Base-by-base conservation (phyloP, 2,888 invertebrate genomes). In the Drepana falcataria region DNA sequence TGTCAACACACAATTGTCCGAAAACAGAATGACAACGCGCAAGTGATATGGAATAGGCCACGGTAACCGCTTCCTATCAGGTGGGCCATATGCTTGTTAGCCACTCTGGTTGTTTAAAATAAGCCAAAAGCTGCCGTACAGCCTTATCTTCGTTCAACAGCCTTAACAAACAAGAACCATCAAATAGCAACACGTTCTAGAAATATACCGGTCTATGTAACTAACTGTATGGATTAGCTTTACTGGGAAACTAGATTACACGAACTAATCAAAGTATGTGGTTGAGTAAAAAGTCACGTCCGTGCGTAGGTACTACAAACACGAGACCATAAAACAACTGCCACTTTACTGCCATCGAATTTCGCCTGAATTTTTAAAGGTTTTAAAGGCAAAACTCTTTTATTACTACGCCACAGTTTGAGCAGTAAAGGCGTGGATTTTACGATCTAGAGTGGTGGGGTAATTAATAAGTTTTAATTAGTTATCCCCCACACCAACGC, bases 401-500 rank as follows among this genome's bases (percentile, higher is more conserved):
- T 81, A 83, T 74, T 73, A 65, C 70, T 59, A n/a, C n/a, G 60
- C 57, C 60, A 63, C 64, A 55, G 59, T 61, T 55, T 51, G 52
- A 59, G 63, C 52, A 48, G 69, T 73, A 67, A 77, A 79, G 75
- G 80, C 76, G 78, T 60, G 62, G 70, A 69, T 69, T 86, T 87
- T 83, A 86, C 77, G 81, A 79, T 60, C 71, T 56, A 64, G 75
- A 77, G 75, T 77, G 80, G 73, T 67, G 65, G 55, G 63, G 82
- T 81, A 77, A 86, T 86, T 86, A 87, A 83, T 85, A 83, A 83
- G 80, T 85, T 87, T 87, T 87, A 83, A 87, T 86, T 85, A 77
- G 75, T 71, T 72, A 75, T 73, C 62, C 60, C 65, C 70, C 64
- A 64, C 61, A n/a, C 59, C 57, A 49, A 37, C 35, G 2, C 33